A percentile compares a stretch with the other conserved stretches of the same genome.
Evolutionary conservation across 2,797 vertebrate species (phyloP).

Genomic region (Alauda arvensis): DNA sequence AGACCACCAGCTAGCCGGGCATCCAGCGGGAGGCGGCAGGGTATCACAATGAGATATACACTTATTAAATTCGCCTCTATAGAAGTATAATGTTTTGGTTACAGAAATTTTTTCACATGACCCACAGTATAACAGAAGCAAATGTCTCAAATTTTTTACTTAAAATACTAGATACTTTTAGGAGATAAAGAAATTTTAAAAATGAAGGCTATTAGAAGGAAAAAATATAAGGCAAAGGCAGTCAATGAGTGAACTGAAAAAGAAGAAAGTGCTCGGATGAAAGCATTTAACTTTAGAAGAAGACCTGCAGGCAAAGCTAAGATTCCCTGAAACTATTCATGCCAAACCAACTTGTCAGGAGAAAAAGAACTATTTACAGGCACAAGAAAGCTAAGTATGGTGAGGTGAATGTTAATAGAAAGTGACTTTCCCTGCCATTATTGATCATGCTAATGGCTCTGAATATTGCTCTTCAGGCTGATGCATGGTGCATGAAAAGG

Average conservation of each 20-base stretch:
- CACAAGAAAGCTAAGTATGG: neutral
- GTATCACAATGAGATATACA: neutral
- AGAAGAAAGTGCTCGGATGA: neutral
- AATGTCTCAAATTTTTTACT: neutral
- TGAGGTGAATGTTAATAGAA: neutral
- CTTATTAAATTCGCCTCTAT: neutral
- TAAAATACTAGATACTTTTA: neutral
- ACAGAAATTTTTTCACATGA: neutral
- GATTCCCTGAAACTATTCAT: neutral
- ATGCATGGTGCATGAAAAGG: neutral
- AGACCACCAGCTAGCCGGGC: no score
- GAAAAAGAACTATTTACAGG: neutral
- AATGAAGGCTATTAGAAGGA: neutral
- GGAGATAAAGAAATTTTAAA: neutral
- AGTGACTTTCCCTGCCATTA: constrained; percentile 11
- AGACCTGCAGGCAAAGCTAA: neutral
- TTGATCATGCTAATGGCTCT: neutral
- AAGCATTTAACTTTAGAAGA: neutral
- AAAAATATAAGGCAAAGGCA: neutral
- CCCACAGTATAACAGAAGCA: neutral
- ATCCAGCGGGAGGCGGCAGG: no score
- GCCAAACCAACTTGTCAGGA: neutral
- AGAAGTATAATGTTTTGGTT: neutral
- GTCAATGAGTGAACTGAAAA: neutral
- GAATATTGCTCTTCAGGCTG: neutral